Conservation (phyloP, 1,140 invertebrate genomes). For the Zaprionus davidi region DNA sequence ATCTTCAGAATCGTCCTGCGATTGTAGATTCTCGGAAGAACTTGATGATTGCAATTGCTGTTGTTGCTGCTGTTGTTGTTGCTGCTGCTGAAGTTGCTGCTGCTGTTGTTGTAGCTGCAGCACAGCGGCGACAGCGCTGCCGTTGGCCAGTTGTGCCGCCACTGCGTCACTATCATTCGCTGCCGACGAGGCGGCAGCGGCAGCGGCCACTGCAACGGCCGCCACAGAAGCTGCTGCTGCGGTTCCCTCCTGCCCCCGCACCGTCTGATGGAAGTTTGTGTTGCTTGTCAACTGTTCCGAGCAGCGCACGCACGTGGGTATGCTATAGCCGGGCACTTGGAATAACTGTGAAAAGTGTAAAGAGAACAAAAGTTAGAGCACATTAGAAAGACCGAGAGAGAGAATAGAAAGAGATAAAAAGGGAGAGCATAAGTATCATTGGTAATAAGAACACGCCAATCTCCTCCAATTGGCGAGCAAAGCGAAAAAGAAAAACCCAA, state of each 20-base stretch:
- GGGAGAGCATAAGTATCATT: slow-evolving; percentile 15
- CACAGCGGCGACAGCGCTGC: slow-evolving; percentile 60
- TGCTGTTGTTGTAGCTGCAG: slow-evolving; percentile 60
- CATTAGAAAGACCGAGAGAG: slow-evolving; percentile 15
- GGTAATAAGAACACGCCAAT: slow-evolving; percentile 18
- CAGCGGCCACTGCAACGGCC: slow-evolving; percentile 53
- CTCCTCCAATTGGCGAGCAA: slow-evolving; percentile 38
- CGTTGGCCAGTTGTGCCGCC: slow-evolving; percentile 63
- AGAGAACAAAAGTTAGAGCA: too few species aligned
- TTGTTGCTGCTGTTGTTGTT: slow-evolving; percentile 67
- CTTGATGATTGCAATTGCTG: slow-evolving; percentile 82
- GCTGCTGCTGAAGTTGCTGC: slow-evolving; percentile 60
- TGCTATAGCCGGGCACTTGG: slow-evolving; percentile 83
- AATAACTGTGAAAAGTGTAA: slow-evolving; percentile 69
- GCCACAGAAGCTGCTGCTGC: slow-evolving; percentile 55
- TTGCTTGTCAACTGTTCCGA: slow-evolving; percentile 83
- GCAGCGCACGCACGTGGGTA: slow-evolving; percentile 84
- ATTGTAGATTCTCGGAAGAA: slow-evolving; percentile 83
- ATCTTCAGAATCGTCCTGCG: slow-evolving; percentile 82
- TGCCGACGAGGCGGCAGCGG: slow-evolving; percentile 56
- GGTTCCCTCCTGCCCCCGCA: slow-evolving; percentile 51
- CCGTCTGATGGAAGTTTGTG: slow-evolving; percentile 79
- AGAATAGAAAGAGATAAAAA: slow-evolving; percentile 10
- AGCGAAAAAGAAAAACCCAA: slow-evolving; percentile 21
- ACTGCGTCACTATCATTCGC: slow-evolving; percentile 54